These are phyloP conservation scores for Oreochromis niloticus DNA, from an alignment of 2,113 vertebrate genomes.

Conservation along the genomic window DNA sequence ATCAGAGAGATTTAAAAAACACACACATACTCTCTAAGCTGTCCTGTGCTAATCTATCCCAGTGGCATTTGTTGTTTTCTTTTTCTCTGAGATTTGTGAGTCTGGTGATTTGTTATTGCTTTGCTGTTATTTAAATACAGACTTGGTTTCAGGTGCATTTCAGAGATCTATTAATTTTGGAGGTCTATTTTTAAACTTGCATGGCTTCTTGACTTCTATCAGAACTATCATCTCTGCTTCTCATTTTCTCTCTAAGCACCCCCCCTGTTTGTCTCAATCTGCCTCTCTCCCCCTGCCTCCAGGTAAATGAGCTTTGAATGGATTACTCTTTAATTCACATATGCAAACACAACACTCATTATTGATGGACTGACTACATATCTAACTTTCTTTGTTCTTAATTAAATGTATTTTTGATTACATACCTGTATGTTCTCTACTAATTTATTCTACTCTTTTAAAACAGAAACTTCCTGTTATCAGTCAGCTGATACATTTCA, in stretches of 20 bases:
- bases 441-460: not conserved
- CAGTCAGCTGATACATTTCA: not conserved
- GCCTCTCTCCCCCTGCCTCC: not conserved
- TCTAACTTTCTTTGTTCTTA: not conserved
- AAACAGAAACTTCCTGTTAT: not conserved
- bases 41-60: not conserved
- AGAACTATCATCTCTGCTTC: rapidly evolving
- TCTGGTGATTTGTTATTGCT: not conserved
- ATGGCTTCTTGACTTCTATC: not conserved
- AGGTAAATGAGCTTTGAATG: not conserved
- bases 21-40: not conserved
- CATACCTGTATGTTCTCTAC: not conserved
- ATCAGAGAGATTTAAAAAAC: not conserved
- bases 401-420: not conserved
- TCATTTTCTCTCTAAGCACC: not conserved
- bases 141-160: not conserved
- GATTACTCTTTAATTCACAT: not conserved
- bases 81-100: not conserved
- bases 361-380: not conserved
- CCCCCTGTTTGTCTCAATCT: not conserved
- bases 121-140: not conserved
- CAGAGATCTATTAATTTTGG: not conserved
- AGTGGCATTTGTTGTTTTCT: not conserved
- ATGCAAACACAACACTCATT: not conserved
- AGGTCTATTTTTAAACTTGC: not conserved